These are phyloP conservation scores for Caenorhabditis sp. DNA, from an alignment of 2,888 invertebrate genomes.

Conservation along the genomic window DNA sequence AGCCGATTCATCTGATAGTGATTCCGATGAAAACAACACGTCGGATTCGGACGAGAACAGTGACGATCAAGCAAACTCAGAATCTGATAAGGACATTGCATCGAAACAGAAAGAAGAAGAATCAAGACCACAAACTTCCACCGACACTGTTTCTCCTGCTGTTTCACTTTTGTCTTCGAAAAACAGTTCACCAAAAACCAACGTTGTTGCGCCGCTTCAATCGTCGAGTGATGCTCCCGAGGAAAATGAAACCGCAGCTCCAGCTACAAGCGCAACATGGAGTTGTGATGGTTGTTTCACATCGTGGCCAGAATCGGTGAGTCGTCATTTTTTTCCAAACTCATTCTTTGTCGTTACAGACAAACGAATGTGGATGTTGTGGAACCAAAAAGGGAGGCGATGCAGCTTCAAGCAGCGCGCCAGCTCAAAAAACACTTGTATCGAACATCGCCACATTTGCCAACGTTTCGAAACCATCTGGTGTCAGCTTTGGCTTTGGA, in stretches of 20 bases:
- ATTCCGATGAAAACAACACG: not conserved
- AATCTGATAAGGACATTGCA: not conserved
- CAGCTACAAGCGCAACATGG: slow-evolving; percentile 16
- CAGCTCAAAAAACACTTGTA: slow-evolving; percentile 19
- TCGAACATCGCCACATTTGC: slow-evolving; percentile 26
- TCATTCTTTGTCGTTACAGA: slow-evolving; percentile 8
- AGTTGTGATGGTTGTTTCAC: slow-evolving; percentile 25
- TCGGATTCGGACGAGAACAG: not conserved
- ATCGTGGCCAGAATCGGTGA: slow-evolving; percentile 20
- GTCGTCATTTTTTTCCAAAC: not conserved
- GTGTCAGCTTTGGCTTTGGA: slow-evolving; percentile 30
- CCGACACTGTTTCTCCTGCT: slow-evolving; percentile 35
- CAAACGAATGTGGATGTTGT: slow-evolving; percentile 26
- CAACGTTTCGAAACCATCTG: not conserved
- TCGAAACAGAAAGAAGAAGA: slow-evolving; percentile 11
- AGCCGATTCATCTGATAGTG: not conserved
- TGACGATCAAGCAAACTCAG: not conserved
- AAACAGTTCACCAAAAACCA: slow-evolving; percentile 26
- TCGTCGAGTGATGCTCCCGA: not conserved
- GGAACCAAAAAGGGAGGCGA: slow-evolving; percentile 9
- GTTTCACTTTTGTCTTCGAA: slow-evolving; percentile 23
- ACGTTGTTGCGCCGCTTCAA: not conserved
- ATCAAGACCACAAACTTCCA: slow-evolving; percentile 36
- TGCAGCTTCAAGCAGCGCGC: not conserved
- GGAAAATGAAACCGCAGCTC: not conserved